Conservation (phyloP, 2,888 invertebrate species). For the Macrophya alboannulata region DNA sequence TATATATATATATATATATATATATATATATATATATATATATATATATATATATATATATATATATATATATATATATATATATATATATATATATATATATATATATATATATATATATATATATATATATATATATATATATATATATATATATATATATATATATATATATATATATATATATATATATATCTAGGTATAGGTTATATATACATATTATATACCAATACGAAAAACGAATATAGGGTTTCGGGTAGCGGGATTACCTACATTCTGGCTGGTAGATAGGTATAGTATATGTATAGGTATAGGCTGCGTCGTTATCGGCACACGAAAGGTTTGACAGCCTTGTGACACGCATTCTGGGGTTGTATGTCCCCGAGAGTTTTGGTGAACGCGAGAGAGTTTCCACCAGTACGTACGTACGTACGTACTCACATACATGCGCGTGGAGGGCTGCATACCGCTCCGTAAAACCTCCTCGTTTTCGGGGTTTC, state of each 20-base stretch:
- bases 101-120: not conserved
- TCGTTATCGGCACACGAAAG: conserved; percentile 55
- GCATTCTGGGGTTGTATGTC: conserved; percentile 54
- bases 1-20: not conserved
- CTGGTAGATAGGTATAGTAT: not conserved
- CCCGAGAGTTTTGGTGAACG: conserved; percentile 15
- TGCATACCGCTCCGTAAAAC: conserved; percentile 30
- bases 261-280: conserved; percentile 49
- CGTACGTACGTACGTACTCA: conserved; percentile 34
- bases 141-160: not conserved
- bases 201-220: not conserved
- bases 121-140: not conserved
- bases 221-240: not conserved
- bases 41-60: not conserved
- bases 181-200: not conserved
- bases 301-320: conserved; percentile 33
- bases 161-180: not conserved
- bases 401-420: not conserved
- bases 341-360: conserved; percentile 57
- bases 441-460: not conserved
- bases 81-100: not conserved
- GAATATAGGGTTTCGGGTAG: conserved; percentile 24
- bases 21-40: not conserved
- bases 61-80: not conserved
- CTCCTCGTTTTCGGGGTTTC: not conserved